Conservation (phyloP, 1,140 invertebrate genomes). For the Harpegnathos saltator region DNA sequence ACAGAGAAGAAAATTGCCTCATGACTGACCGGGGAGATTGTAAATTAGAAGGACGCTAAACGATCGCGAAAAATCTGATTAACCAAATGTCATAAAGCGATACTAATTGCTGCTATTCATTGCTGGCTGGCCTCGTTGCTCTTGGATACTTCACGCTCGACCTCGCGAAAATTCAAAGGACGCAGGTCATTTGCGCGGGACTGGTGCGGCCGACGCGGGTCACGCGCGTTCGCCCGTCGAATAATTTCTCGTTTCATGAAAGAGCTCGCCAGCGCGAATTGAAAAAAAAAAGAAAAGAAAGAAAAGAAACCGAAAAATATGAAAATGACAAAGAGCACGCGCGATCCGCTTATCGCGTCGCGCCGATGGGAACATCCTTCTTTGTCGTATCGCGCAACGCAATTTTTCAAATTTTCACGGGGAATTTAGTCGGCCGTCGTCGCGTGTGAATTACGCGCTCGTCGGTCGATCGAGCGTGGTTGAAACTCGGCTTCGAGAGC, state of each 20-base stretch:
- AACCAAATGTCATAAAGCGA: neutral
- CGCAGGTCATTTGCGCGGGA: too few relatives aligned
- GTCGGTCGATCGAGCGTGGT: constrained; percentile 48
- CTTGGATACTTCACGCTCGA: neutral
- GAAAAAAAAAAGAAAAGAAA: too few relatives aligned
- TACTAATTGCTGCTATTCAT: neutral
- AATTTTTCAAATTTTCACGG: constrained; percentile 45
- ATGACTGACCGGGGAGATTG: too few relatives aligned
- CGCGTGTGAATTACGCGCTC: constrained; percentile 41
- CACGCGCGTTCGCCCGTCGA: neutral
- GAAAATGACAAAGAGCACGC: constrained; percentile 1
- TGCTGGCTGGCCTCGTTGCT: too few relatives aligned
- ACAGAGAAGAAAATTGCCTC: too few relatives aligned
- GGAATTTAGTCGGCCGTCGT: constrained; percentile 22
- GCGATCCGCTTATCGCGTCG: constrained; percentile 8
- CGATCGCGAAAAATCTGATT: neutral
- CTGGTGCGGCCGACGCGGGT: too few relatives aligned
- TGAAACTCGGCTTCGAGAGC: constrained; percentile 43
- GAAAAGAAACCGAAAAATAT: neutral
- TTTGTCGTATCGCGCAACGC: neutral
- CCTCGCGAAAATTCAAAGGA: neutral
- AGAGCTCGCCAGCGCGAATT: neutral
- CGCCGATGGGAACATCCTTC: neutral
- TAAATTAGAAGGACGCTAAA: too few relatives aligned
- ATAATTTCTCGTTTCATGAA: neutral